These are phyloP conservation scores for Acanthis flammea DNA, from an alignment of 2,797 vertebrate species.

Conservation along the genomic window DNA sequence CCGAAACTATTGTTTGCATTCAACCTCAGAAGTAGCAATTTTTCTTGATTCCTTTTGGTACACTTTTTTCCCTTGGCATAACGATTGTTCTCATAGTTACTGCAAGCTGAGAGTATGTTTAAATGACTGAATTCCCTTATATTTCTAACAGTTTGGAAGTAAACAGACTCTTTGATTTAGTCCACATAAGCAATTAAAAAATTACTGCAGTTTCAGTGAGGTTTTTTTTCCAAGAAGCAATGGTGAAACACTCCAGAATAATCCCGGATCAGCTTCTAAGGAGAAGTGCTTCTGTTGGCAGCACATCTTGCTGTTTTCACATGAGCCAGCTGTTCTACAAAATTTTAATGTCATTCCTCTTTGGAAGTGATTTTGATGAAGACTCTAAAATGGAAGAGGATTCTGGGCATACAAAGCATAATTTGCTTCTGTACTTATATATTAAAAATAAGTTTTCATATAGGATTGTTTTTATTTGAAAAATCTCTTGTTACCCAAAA, in stretches of 20 bases:
- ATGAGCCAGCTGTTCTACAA: not conserved
- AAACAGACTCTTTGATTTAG: not conserved
- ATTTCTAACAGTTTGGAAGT: not conserved
- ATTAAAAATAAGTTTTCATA: not conserved
- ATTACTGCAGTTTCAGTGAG: not conserved
- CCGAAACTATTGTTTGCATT: not conserved
- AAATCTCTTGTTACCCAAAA: not conserved
- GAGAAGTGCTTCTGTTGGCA: not conserved
- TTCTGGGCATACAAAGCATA: not conserved
- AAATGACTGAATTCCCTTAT: not conserved
- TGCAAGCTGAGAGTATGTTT: not conserved
- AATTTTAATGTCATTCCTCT: not conserved
- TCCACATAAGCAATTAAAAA: not conserved
- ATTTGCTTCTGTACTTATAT: not conserved
- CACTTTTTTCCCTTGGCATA: not conserved
- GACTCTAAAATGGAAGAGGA: not conserved
- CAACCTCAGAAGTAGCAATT: not conserved
- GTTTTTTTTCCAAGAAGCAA: not conserved
- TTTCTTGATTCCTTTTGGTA: not conserved
- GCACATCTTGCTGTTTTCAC: not conserved
- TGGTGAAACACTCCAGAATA: not conserved
- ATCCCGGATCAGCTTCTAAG: not conserved
- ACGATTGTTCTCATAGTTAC: not conserved
- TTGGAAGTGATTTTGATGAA: not conserved
- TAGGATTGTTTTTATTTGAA: not conserved